Conservation (phyloP, 2,888 invertebrate genomes). For the Ectemnius cavifrons region DNA sequence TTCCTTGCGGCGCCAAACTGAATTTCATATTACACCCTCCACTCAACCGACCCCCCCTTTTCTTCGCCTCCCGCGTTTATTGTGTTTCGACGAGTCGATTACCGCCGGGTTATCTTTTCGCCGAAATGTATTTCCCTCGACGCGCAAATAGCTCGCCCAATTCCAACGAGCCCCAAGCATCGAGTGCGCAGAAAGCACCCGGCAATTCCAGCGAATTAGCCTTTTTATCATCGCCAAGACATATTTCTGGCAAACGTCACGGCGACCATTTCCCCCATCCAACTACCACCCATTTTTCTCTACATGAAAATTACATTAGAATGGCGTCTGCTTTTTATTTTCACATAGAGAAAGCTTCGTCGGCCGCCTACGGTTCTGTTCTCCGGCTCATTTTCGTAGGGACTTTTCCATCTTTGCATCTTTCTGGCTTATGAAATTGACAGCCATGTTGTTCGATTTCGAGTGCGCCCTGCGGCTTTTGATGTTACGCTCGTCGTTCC, state of each 20-base stretch:
- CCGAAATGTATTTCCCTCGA: neutral
- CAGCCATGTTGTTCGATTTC: neutral
- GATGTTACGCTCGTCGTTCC: neutral
- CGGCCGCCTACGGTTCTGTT: neutral
- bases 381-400: neutral
- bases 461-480: neutral
- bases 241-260: neutral
- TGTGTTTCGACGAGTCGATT: conserved; percentile 9
- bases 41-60: neutral
- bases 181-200: neutral
- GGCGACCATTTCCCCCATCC: neutral
- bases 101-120: neutral
- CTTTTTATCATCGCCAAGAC: neutral
- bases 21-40: conserved; percentile 3
- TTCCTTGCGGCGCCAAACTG: conserved; percentile 5
- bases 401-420: neutral
- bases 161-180: neutral
- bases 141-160: conserved; percentile 1
- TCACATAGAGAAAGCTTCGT: neutral
- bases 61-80: neutral
- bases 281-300: neutral
- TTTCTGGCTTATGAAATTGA: conserved; percentile 1
- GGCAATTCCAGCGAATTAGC: neutral
- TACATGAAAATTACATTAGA: neutral
- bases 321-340: neutral